Conservation (phyloP, 2,797 vertebrate genomes). For the Psittacula derbiana region DNA sequence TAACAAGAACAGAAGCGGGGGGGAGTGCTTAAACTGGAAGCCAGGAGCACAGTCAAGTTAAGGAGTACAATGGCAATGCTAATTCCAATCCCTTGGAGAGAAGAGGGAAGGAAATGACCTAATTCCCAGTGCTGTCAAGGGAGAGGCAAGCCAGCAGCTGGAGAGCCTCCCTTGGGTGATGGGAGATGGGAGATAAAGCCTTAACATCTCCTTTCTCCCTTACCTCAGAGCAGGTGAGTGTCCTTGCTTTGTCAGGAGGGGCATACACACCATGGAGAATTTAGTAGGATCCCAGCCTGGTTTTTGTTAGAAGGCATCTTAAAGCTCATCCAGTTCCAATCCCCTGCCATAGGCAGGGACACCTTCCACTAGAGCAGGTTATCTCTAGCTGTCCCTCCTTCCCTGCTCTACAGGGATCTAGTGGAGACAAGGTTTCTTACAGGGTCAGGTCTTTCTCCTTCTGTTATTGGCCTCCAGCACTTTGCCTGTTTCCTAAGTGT, state of each 20-base stretch:
- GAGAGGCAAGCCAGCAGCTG: not conserved
- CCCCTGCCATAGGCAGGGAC: not conserved
- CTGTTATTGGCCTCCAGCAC: not conserved
- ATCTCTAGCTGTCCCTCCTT: not conserved
- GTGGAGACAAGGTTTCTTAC: not conserved
- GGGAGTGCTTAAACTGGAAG: not conserved
- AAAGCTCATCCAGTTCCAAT: not conserved
- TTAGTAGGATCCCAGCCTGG: not conserved
- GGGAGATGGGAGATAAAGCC: not conserved
- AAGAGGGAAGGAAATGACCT: not conserved
- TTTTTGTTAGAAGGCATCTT: not conserved
- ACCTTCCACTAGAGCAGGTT: not conserved
- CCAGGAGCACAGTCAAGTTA: not conserved
- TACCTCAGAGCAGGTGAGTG: not conserved
- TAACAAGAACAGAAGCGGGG: not conserved
- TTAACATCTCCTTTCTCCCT: not conserved
- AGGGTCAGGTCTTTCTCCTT: not conserved
- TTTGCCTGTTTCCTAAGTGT: rapidly evolving
- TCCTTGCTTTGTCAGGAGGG: not conserved
- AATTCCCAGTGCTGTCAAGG: not conserved
- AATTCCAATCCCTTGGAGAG: not conserved
- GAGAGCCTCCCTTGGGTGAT: not conserved
- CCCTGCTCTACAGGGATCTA: not conserved
- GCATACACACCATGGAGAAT: not conserved
- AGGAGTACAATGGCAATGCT: not conserved